Base-by-base conservation (phyloP, 1,140 invertebrate genomes). In the Maconellicoccus hirsutus region DNA sequence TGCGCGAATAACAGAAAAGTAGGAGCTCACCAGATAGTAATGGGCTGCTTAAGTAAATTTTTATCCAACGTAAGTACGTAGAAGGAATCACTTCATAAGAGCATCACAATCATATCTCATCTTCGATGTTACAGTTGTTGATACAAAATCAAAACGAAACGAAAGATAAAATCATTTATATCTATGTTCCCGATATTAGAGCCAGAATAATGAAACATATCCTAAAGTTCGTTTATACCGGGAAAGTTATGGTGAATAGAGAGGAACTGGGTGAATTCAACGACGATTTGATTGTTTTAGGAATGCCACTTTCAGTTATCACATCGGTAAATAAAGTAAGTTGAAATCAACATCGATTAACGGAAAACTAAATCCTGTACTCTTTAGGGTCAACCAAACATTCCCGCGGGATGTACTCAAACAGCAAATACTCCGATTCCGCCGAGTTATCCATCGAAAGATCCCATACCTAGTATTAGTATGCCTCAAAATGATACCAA, bases 151-250 rank as follows among this genome's bases (percentile, higher is more conserved):
- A 25, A 26, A 66, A 23, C 25, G 25, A 23, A 26, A 6, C 61
- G 21, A 66, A 66, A 23, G 61, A 66, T 6, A 66, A 66, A 66
- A 16, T 66, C 10, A 25, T 66, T 8, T 16, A 66, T 19, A 25
- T 66, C 19, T 66, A 66, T 26, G 61, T 66, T 1, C 61, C 61
- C 16, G 61, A 66, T 66, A 66, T 66, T 16, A 23, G 61, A 66
- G 10, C 61, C 2, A 66, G 25, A 66, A 66, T 66, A 66, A 66
- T 66, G 61, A 66, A 23, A 26, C 22, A 25, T 66, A 66, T 66
- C 25, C 25, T 66, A 1, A 2, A 66, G 25, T 66, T 66, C 61
- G 25, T 66, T 16, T 66, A 66, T 25, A 25, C 61, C 4, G 61
- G 61, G 25, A 66, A 66, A 66, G 61, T 16, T 4, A 66, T 66